phyloP scores from a whole-genome alignment of 2,888 invertebrate genomes.

The Leucoptera coffeella region DNA sequence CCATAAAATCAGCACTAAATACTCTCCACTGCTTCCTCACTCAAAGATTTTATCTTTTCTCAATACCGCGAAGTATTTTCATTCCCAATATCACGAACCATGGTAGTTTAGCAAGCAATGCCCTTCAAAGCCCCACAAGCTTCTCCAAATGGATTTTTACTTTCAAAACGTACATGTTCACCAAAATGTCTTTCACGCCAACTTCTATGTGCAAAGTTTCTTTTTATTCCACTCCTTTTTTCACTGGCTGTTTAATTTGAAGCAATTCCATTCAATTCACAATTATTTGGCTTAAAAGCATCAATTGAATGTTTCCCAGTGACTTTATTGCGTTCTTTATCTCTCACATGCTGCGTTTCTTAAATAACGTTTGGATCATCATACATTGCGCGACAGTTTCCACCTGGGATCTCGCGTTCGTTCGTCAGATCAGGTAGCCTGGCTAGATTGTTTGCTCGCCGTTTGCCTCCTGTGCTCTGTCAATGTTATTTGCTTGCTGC shows the following conservation, averaged over 20 bases:
- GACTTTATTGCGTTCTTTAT: conserved; percentile 21
- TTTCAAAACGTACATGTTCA: conserved; percentile 37
- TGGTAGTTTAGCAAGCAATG: no score
- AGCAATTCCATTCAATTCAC: no score
- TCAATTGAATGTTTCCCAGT: conserved; percentile 1
- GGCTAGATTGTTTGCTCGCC: conserved; percentile 65
- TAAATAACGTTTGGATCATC: conserved; percentile 21
- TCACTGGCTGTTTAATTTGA: conserved; percentile 32
- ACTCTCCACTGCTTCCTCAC: no score
- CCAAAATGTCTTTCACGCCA: conserved; percentile 38
- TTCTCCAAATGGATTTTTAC: conserved; percentile 23
- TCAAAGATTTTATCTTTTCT: no score
- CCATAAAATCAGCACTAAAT: no score
- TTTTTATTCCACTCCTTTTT: conserved; percentile 32
- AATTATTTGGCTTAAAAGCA: no score
- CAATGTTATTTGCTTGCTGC: conserved; percentile 59
- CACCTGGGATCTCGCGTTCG: conserved; percentile 56
- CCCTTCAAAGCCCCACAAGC: no score
- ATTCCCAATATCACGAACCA: no score
- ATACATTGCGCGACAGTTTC: conserved; percentile 31
- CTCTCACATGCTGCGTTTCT: conserved; percentile 50
- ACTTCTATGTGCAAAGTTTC: conserved; percentile 41
- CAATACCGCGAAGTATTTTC: no score
- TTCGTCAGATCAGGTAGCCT: conserved; percentile 76
- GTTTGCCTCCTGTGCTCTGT: conserved; percentile 60